Base-by-base conservation (phyloP, 2,888 invertebrate genomes). In the Lithophane semibrunnea region DNA sequence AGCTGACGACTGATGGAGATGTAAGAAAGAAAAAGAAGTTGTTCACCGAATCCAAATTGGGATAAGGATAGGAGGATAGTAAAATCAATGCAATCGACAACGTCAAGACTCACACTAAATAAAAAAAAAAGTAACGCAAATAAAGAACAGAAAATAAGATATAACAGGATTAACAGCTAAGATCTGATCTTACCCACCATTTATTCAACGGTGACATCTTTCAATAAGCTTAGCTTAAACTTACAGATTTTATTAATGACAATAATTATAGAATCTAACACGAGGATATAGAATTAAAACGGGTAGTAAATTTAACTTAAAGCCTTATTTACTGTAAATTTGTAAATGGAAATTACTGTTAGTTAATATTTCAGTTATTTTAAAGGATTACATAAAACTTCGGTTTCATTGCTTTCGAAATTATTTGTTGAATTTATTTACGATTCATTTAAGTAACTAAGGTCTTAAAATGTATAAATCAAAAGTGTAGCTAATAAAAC, bases 301-400 rank as follows among this genome's bases (percentile, higher is more conserved):
- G 8, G 9, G 54, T 54, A 24, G 1, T 72, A 1, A 58, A 24
- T 72, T 72, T 44, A 54, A 42, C 21, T 47, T 42, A 21, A 60
- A 83, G 18, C n/a, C 44, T 66, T 72, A 80, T 68, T 83, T 66
- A 68, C n/a, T 64, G 52, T 69, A 21, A 61, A 66, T 66, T 47
- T 21, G 21, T 47, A 7, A 21, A 70, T 58, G 58, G 49, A 44
- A 77, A 61, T 60, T 18, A 44, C 44, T 18, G 9, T 44, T 44
- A 24, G 21, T 21, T 56, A 72, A 29, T 64, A 68, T 60, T 68
- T 64, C n/a, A 71, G 49, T 82, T 56, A 71, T n/a, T 54, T 24
- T 70, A 61, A 56, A 69, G 47, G 13, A 67, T 61, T 52, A 63
- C n/a, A 37, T 69, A 69, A 56, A 76, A 63, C 44, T 52, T 63